Base-by-base conservation (phyloP, 2,797 vertebrate species). In the Cetoscarus ocellatus region DNA sequence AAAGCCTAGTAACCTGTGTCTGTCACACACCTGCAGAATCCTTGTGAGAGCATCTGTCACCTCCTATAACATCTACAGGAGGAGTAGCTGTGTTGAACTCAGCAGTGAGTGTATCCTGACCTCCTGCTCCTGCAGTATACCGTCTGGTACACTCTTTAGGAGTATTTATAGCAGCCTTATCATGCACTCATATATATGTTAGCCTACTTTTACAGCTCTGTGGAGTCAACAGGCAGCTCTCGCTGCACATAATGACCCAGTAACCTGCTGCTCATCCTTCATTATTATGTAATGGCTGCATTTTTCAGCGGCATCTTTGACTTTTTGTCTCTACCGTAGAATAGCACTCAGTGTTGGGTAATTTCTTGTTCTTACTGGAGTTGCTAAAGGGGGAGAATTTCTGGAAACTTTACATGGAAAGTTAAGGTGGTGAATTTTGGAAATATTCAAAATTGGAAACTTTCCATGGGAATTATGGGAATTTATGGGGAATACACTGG, bases 121-220 rank as follows among this genome's bases (percentile, higher is more conserved):
- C 15, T 13, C 15, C 9, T 39, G 7, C 9, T 58, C 12, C 40
- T 43, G 6, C 38, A 12, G 15, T 17, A 17, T 17, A 27, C 27
- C 27, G 27, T 27, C 13, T 39, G 8, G 5, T 44, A 9, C n/a
- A 1, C n/a, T 9, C 12, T 51, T 34, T 53, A 34, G 19, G 17
- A 55, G 77, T 70, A 69, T 27, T 27, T 27, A 27, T 75, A 66
- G 53, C 15, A 36, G 8, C 36, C 14, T 40, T 51, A 58, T 59
- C 61, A 43, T 27, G 4, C 27, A 27, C 27, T 19, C 10, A 48
- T 3, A n/a, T 18, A 27, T n/a, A 18, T 51, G 43, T 8, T 13
- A 19, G 8, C 18, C 11, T 10, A 5, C 5, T 17, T 67, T 56
- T 15, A 61, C 7, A 15, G 8, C 19, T 18, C 35, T 3, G 17